Evolutionary conservation across 2,113 vertebrate species (phyloP), one percentile per base, ranked within the genome.

Genomic region (Hiodon alosoides): DNA sequence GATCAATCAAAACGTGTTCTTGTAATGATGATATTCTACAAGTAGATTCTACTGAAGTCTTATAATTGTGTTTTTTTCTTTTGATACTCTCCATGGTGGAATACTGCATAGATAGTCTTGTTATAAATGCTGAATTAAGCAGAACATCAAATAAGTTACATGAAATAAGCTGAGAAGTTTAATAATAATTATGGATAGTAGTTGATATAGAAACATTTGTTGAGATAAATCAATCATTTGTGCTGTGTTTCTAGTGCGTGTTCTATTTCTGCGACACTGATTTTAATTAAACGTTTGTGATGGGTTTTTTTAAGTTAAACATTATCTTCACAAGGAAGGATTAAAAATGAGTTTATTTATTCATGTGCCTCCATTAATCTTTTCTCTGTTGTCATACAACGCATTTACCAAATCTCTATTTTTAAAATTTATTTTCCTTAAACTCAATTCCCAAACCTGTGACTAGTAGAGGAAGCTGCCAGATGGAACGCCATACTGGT

Each of bases 1-100:
- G 31, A 31, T 31, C 31, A 31, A 31, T 31, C 31, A 31, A 31
- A 31, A 72, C 60, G 70, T 72, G 47, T 60, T 72, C 53, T 50
- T 60, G 57, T 72, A 48, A 46, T 17, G 31, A 50, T 16, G 17
- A 46, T 46, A 31, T 60, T 72, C 31, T 72, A 59, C 16, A 50
- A 61, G 51, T 10, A 48, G 61, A 46, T 61, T 72, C 5, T 60
- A 72, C 57, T 58, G 70, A 17, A 71, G 70, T 71, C 68, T 8
- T 55, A 69, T n/a, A 66, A 69, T 47, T 3, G 16, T 55, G 69
- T 53, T 55, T 14, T 14, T 70, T 55, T 55, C 11, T 31, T 70
- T 16, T n/a, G 16, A 57, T 2, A 70, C 5, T 14, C 46, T 5
- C 3, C 31, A 31, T 57, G 52, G 57, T 57, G 14, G 53, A 70